Evolutionary conservation across 2,797 vertebrate genomes (phyloP), one percentile per base, ranked within the genome.

Genomic region (Eidolon dupreanum): DNA sequence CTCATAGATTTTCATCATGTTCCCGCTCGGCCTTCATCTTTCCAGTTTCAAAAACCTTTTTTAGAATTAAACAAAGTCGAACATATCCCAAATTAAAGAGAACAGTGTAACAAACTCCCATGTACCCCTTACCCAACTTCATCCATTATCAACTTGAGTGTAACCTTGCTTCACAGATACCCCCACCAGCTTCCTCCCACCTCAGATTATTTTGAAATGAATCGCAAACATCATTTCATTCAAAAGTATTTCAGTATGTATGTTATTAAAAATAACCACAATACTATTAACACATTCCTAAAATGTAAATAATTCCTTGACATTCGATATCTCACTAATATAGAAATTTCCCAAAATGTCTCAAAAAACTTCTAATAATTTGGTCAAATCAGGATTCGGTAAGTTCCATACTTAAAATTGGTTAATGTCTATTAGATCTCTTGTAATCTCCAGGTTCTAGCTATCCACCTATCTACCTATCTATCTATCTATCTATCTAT

Each of bases 181-280:
- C 12, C 13, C 16, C 19, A 38, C 17, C n/a, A n/a, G 13, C 22
- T 43, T 38, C 20, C 55, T n/a, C 46, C n/a, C 38, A 74, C 33
- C 13, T 68, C 51, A 41, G 12, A 65, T 75, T 79, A 71, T 59
- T 73, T 61, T 74, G n/a, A 86, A 92, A 22, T 77, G 66, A 95
- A 81, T 77, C 41, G 22, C 61, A 86, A 75, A 91, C 22, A 93
- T 41, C 57, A 89, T 51, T 89, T 94, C 28, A 77, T 38, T 70
- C 43, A 20, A 65, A 81, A 85, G 83, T 53, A 83, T 73, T 53
- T 83, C 65, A 74, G 22, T 66, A 43, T 9, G 13, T 53, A 68
- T 24, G 41, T 12, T 43, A 81, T 68, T 57, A 43, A 61, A 81
- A 43, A 94, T n/a, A 90, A 61, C 55, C 36, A 73, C 6, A 57